Evolutionary conservation across 2,797 vertebrate species (phyloP), one percentile per base, ranked within the genome.

Genomic region (Selene dorsalis): DNA sequence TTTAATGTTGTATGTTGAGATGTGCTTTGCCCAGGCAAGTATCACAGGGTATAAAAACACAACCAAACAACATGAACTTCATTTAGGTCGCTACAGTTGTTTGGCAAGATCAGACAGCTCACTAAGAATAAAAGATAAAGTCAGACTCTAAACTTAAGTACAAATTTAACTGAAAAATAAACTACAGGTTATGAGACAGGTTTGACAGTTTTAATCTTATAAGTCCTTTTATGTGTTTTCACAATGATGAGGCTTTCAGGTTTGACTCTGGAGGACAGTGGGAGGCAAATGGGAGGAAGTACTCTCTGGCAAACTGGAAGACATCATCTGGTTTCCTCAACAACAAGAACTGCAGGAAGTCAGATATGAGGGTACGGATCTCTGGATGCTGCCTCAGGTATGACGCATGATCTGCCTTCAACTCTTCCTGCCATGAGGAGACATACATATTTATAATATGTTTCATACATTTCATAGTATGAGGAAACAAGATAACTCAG

Each of bases 341-440:
- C 28, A 99, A 91, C 74, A 99, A 80, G 41, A 96, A 95, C 83
- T 97, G 96, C 75, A 99, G 87, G 87, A 99, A 99, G 88, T 99
- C 97, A 0, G 95, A 94, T 64, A 97, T 63, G 13, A 99, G 89
- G 0, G 90, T 88, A 22, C 78, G 90, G 58, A 98, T 92, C 79
- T 99, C 96, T 0, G 97, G 97, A 75, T 97, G 96, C 18, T 93
- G 93, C 75, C 88, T 93, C 35, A 97, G 13, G 38, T 98, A 99
- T 0, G 90, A 88, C 20, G 73, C 53, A 6, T 98, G 95, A 72
- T 95, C 93, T 0, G 91, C 93, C 50, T 94, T 95, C 39, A 98
- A 93, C 75, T 96, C 95, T 59, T 96, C 96, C 98, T 99, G 92
- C 1, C 0, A 73, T 26, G 78, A 24, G 0, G 0, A 80, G 6